Evolutionary conservation across 2,113 vertebrate species (phyloP).

Genomic region (Copsychus sechellarum): DNA sequence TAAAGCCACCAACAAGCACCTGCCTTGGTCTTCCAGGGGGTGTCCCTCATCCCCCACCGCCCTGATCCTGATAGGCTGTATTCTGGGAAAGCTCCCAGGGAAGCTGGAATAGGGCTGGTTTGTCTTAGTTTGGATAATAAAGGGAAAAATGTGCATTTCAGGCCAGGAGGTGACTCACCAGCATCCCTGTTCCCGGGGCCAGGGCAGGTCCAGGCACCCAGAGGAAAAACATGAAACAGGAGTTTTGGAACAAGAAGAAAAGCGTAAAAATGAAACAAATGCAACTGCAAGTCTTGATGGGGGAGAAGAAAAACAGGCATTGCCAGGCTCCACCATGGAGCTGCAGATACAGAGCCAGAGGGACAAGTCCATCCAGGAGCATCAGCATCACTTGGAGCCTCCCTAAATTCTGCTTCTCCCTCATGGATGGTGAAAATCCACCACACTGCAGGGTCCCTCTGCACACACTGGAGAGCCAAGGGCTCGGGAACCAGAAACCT

Average conservation of each 20-base stretch:
- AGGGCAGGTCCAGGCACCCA: conserved; percentile 1
- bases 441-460: not conserved
- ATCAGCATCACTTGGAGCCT: not conserved
- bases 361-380: not conserved
- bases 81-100: not conserved
- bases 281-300: not conserved
- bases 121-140: conserved; percentile 15
- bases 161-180: conserved; percentile 61
- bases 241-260: not conserved
- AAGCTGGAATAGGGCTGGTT: not conserved
- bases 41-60: not conserved
- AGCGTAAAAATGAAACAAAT: not conserved
- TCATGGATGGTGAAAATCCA: rapidly evolving
- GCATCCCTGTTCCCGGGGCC: not conserved
- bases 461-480: not conserved
- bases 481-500: not conserved
- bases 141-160: not conserved
- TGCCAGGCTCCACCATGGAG: not conserved
- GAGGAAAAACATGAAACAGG: not conserved
- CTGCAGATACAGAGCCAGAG: not conserved
- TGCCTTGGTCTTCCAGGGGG: not conserved
- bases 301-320: not conserved
- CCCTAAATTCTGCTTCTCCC: not conserved
- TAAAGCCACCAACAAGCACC: not conserved
- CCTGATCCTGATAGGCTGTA: not conserved